Evolutionary conservation across 2,888 invertebrate species (phyloP), one percentile per base, ranked within the genome.

Genomic region (Drosophila mayaguana): DNA sequence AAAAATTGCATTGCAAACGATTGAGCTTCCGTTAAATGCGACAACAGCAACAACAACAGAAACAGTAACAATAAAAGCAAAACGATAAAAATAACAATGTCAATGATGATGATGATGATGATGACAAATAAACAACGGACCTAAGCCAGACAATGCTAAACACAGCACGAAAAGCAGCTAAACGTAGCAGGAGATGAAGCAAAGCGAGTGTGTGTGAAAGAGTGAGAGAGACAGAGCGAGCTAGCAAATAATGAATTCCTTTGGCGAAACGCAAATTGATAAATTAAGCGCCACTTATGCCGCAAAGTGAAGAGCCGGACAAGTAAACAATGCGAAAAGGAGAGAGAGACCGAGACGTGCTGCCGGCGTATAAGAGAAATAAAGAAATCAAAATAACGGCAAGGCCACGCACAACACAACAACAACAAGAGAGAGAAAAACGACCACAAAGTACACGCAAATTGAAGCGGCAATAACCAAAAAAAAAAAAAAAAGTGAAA

Each of bases 231-330:
- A 12, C 12, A 34, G 12, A 14, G n/a, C 9, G 20, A 68, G 64
- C 55, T 63, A 75, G 68, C 69, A 83, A 83, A 84, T 80, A 85
- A 90, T 83, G 75, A 90, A 86, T 87, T 87, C 81, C 74, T 78
- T 81, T 79, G 81, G 75, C 83, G 88, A 83, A 86, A 81, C 84
- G 66, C 87, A 86, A 87, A 87, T 87, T 90, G 90, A 83, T 87
- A 87, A 90, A 87, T 90, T 87, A 87, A 87, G 90, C 88, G 89
- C 74, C 87, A 87, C 90, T 87, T 87, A 90, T 71, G 78, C 48
- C 69, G 69, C 55, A 66, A 69, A 73, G 61, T 45, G 61, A 63
- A 50, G 57, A 55, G 68, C 7, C 34, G 40, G 51, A 36, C 40
- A 55, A 45, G 45, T 43, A 54, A 55, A 54, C 54, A 54, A 55